Conservation (phyloP, 2,888 invertebrate species). For the Schrankia costaestrigalis region DNA sequence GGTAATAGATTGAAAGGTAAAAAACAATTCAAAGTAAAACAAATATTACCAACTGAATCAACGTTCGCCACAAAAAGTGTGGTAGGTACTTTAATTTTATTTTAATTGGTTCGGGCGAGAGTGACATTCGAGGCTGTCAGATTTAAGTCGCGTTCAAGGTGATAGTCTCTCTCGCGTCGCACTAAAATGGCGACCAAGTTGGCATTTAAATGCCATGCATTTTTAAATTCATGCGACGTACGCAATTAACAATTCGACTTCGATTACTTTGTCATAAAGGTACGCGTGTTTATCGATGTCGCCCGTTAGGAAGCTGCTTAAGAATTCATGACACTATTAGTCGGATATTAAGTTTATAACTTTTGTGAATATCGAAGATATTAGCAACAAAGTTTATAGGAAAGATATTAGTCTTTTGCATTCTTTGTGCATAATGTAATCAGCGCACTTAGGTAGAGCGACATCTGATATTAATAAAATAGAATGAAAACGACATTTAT, state of each 20-base stretch:
- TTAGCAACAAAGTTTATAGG: slow-evolving; percentile 53
- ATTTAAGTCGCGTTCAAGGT: slow-evolving; percentile 78
- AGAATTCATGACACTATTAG: slow-evolving; percentile 53
- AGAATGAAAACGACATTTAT: slow-evolving; percentile 23
- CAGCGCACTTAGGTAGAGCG: slow-evolving; percentile 15
- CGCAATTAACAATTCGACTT: slow-evolving; percentile 74
- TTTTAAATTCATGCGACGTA: slow-evolving; percentile 75
- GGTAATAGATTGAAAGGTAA: background rate
- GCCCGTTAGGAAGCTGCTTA: slow-evolving; percentile 61
- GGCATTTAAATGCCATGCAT: slow-evolving; percentile 80
- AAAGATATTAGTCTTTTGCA: slow-evolving; percentile 41
- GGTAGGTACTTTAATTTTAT: slow-evolving; percentile 64
- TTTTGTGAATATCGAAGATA: slow-evolving; percentile 53
- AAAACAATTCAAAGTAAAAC: slow-evolving; percentile 3
- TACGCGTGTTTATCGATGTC: slow-evolving; percentile 47
- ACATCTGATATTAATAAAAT: slow-evolving; percentile 24
- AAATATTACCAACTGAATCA: slow-evolving; percentile 22
- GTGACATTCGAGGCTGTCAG: slow-evolving; percentile 78
- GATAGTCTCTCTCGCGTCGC: slow-evolving; percentile 73
- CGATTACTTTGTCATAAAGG: slow-evolving; percentile 75
- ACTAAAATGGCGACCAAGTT: slow-evolving; percentile 74
- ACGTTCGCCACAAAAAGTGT: slow-evolving; percentile 51
- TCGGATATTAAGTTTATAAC: slow-evolving; percentile 56
- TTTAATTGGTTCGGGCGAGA: slow-evolving; percentile 69
- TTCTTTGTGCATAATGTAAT: slow-evolving; percentile 23